Percentiles rank a stretch among this genome's conserved stretches.
phyloP scores from a whole-genome alignment of 2,888 invertebrate genomes.

The Lampropteryx suffumata region DNA sequence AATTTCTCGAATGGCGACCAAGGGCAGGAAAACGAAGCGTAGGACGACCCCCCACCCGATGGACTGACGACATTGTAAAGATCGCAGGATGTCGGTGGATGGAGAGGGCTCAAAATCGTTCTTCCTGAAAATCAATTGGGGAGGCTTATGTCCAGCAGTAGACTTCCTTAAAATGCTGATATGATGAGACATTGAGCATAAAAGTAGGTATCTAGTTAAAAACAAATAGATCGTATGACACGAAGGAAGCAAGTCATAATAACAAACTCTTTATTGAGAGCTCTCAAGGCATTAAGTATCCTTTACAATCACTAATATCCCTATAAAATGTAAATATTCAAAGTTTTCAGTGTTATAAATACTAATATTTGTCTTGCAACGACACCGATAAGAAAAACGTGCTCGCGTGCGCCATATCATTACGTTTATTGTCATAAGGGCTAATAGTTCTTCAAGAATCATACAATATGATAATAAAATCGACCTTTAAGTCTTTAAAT shows the following conservation, averaged over 20 bases:
- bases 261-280: constrained; percentile 6
- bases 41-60: too few relatives aligned
- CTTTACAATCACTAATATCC: constrained; percentile 29
- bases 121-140: too few relatives aligned
- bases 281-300: constrained; percentile 20
- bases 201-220: too few relatives aligned
- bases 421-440: constrained; percentile 78
- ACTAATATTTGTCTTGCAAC: constrained; percentile 37
- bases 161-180: too few relatives aligned
- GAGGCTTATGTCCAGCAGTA: too few relatives aligned
- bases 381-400: constrained; percentile 64
- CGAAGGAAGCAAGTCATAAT: constrained; percentile 13
- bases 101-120: too few relatives aligned
- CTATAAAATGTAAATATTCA: constrained; percentile 32
- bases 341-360: constrained; percentile 36
- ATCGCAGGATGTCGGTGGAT: too few relatives aligned
- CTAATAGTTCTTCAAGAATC: constrained; percentile 80
- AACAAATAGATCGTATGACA: constrained; percentile 15
- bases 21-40: too few relatives aligned
- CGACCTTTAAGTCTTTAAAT: constrained; percentile 82
- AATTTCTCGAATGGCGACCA: too few relatives aligned
- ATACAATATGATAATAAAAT: constrained; percentile 82
- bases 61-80: too few relatives aligned
- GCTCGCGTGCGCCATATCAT: constrained; percentile 73
- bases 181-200: too few relatives aligned